Conservation (phyloP, 23 tunicate genomes). For the Trididemnum clinides region DNA sequence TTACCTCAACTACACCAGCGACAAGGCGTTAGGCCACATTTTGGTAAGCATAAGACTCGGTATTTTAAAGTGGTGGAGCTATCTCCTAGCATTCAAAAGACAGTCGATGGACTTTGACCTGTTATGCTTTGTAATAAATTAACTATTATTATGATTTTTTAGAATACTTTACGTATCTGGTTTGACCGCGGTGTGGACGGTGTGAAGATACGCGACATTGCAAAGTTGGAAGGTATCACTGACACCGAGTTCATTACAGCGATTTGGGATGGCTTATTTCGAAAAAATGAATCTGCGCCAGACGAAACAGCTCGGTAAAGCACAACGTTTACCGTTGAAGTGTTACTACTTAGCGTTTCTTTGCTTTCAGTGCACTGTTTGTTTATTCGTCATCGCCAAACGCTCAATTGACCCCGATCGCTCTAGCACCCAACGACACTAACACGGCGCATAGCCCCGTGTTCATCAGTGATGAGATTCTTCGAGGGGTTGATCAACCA, state of each 20-base stretch:
- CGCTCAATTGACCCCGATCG: background rate
- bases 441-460: slow-evolving; percentile 36
- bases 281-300: background rate
- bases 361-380: slow-evolving; percentile 47
- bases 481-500: background rate
- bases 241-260: background rate
- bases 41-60: background rate
- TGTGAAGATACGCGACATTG: slow-evolving; percentile 50
- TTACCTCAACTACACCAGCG: background rate
- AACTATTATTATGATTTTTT: too few species aligned
- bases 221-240: background rate
- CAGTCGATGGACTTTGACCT: too few species aligned
- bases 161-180: slow-evolving; percentile 48
- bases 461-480: background rate
- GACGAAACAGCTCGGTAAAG: too few species aligned
- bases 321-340: too few species aligned
- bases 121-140: too few species aligned
- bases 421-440: background rate
- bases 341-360: too few species aligned
- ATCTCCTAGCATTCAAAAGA: too few species aligned
- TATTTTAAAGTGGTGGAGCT: too few species aligned
- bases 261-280: slow-evolving; percentile 10
- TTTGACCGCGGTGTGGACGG: slow-evolving; percentile 45
- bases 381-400: slow-evolving; percentile 31
- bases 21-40: background rate